phyloP scores from a whole-genome alignment of 1,140 invertebrate genomes.

The Dufourea novaeangliae region DNA sequence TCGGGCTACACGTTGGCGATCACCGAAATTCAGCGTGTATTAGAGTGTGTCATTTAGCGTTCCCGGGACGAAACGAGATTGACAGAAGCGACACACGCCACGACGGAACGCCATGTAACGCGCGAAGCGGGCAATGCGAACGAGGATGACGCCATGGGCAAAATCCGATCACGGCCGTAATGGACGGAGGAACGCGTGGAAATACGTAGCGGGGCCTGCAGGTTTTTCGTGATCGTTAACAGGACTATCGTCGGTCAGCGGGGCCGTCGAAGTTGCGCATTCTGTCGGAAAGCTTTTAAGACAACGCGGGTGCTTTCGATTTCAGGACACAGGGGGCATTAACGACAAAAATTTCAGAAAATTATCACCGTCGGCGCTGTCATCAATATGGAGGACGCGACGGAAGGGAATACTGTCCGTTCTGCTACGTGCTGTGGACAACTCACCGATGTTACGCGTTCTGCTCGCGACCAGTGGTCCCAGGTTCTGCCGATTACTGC shows the following conservation, averaged over 20 bases:
- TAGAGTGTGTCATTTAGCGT: background rate
- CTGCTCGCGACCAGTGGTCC: background rate
- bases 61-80: slow-evolving; percentile 13
- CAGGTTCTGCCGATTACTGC: background rate
- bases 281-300: slow-evolving; percentile 81
- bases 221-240: slow-evolving; percentile 42
- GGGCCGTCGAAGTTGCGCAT: slow-evolving; percentile 77
- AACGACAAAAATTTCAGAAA: slow-evolving; percentile 86
- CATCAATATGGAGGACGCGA: slow-evolving; percentile 84
- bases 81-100: slow-evolving; percentile 35
- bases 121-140: slow-evolving; percentile 46
- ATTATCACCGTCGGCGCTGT: slow-evolving; percentile 88
- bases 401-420: slow-evolving; percentile 66
- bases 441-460: slow-evolving; percentile 41
- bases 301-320: slow-evolving; percentile 83
- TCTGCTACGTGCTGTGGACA: slow-evolving; percentile 52
- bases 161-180: slow-evolving; percentile 25
- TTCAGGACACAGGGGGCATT: slow-evolving; percentile 86
- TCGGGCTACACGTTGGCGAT: background rate
- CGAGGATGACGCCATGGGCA: slow-evolving; percentile 49
- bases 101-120: slow-evolving; percentile 46
- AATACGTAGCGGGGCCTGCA: slow-evolving; percentile 39
- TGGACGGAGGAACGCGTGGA: slow-evolving; percentile 38
- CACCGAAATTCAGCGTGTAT: slow-evolving; percentile 7
- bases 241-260: slow-evolving; percentile 44